These are phyloP conservation scores for Trachymyrmex cornetzi DNA, from an alignment of 1,140 invertebrate genomes.

Conservation along the genomic window DNA sequence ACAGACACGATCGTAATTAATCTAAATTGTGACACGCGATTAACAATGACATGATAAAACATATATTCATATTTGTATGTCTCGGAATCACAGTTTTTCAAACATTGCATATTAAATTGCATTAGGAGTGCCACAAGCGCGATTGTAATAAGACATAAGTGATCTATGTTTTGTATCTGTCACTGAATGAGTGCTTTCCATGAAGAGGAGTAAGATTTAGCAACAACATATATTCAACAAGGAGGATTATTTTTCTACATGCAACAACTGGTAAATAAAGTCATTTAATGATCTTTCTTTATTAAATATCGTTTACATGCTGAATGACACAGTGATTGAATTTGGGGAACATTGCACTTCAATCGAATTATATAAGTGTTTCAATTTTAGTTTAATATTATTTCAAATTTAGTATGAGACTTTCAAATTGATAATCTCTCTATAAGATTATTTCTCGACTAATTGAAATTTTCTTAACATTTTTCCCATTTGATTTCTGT, in stretches of 20 bases:
- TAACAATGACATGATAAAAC: not conserved
- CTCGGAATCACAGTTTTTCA: not conserved
- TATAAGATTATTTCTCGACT: not conserved
- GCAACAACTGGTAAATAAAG: not conserved
- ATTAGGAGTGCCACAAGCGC: not conserved
- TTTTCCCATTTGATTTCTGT: not conserved
- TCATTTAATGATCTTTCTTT: slow-evolving; percentile 6
- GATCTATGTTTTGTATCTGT: not conserved
- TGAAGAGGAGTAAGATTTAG: not conserved
- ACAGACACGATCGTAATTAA: not conserved
- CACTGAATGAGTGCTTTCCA: not conserved
- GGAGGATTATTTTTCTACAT: not conserved
- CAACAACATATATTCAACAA: not conserved
- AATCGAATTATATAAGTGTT: not conserved
- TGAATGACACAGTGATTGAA: not conserved
- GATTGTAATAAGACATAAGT: not conserved
- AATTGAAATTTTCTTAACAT: not conserved
- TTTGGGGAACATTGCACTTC: not conserved
- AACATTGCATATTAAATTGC: not conserved
- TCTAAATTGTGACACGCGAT: not conserved
- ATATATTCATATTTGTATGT: not conserved
- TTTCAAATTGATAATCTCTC: not conserved
- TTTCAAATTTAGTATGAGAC: not conserved
- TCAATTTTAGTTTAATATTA: not conserved
- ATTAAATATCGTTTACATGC: not conserved